Base-by-base conservation (phyloP, 2,888 invertebrate genomes). In the Lithophane leautieri region DNA sequence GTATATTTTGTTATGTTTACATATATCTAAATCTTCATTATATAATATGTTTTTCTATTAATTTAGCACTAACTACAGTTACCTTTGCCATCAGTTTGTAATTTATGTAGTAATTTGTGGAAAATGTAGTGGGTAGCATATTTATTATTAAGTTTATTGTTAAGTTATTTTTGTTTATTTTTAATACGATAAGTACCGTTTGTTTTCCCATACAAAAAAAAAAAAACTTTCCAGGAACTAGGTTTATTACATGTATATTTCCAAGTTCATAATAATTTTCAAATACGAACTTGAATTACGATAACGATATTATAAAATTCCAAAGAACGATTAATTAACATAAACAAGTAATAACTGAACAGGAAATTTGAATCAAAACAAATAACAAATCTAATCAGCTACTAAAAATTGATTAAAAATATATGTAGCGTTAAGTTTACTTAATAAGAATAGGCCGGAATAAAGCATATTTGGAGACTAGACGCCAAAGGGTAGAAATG, bases 401-500 rank as follows among this genome's bases (percentile, higher is more conserved):
- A n/a, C 28, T 22, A 44, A 50, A 77, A 73, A 62, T 42, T 83
- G 25, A 85, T 82, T 79, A 79, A 76, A 78, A 81, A 63, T 78
- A 80, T 78, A 65, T 66, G 54, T 40, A 60, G 70, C 77, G 73
- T 42, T 11, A 71, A 86, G 82, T 81, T 82, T 74, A 79, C 81
- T 56, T 84, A 8, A 63, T 42, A 34, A 71, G 74, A 61, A 58
- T 11, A 74, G 66, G 34, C 19, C 28, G 8, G 68, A 40, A 9
- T 60, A 50, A 4, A 58, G n/a, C 7, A 66, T 70, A 83, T 79
- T 79, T 63, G 61, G 66, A 65, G 44, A 74, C 83, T 70, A 65
- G 78, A 79, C 79, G 76, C 72, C 76, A 25, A 70, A 50, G 34
- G 2, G 62, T 63, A 44, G 16, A 77, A 60, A 88, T 88, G 88